Evolutionary conservation across 2,888 invertebrate genomes (phyloP).

Genomic region (Sisyra nigra): DNA sequence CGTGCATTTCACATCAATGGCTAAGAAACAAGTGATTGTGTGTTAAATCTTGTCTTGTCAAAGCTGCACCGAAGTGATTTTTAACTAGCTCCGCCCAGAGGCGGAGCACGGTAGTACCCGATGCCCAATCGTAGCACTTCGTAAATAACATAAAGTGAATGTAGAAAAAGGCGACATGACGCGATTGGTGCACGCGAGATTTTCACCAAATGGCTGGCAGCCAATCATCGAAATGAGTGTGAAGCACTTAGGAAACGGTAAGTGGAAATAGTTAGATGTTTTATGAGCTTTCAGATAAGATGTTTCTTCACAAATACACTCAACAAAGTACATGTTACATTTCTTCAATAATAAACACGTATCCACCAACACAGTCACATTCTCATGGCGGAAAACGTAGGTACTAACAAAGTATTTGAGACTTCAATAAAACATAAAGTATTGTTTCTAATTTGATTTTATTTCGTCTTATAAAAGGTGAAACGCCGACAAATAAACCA

Average conservation of each 20-base stretch:
- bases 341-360: too few relatives aligned
- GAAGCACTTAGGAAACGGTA: slow-evolving; percentile 2
- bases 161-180: background rate
- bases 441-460: too few relatives aligned
- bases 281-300: slow-evolving; percentile 5
- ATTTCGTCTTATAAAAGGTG: too few relatives aligned
- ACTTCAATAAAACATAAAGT: too few relatives aligned
- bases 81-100: too few relatives aligned
- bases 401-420: too few relatives aligned
- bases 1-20: slow-evolving; percentile 1
- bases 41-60: background rate
- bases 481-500: too few relatives aligned
- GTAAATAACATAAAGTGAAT: background rate
- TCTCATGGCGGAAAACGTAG: too few relatives aligned
- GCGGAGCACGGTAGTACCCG: background rate
- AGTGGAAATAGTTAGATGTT: slow-evolving; percentile 4
- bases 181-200: background rate
- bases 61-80: too few relatives aligned
- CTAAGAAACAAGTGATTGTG: slow-evolving; percentile 1
- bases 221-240: background rate
- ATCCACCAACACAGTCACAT: too few relatives aligned
- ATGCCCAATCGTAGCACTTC: background rate
- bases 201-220: background rate
- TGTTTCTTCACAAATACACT: slow-evolving; percentile 1
- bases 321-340: too few relatives aligned